A percentile compares a stretch with the other conserved stretches of the same genome.
phyloP scores from a whole-genome alignment of 2,113 vertebrate genomes.

The Antigone vipio region DNA sequence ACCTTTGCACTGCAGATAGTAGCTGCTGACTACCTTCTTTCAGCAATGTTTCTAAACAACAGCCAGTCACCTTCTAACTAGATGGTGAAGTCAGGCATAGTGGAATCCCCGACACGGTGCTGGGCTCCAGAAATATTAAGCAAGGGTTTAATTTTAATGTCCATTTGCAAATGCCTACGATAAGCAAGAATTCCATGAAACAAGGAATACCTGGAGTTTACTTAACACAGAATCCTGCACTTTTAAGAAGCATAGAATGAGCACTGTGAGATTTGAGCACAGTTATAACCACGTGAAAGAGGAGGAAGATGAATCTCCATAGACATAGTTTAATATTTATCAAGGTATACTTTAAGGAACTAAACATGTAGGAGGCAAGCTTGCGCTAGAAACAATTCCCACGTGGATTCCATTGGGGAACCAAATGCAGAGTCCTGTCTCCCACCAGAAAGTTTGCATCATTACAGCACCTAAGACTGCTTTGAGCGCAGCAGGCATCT shows the following conservation, averaged over 20 bases:
- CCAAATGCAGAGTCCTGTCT: not conserved
- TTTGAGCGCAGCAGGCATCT: not conserved
- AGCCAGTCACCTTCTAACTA: accelerated
- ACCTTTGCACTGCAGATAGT: not conserved
- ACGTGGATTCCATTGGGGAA: not conserved
- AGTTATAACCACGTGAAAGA: not conserved
- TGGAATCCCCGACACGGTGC: not conserved
- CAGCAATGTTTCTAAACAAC: not conserved
- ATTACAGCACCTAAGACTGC: not conserved
- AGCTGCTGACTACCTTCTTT: not conserved
- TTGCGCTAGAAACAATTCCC: not conserved
- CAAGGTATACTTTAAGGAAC: not conserved
- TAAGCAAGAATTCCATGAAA: not conserved
- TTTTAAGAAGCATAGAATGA: not conserved
- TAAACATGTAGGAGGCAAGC: not conserved
- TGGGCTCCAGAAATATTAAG: not conserved
- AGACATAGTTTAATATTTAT: not conserved
- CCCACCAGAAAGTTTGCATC: not conserved
- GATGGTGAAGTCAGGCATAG: not conserved
- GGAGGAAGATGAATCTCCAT: not conserved
- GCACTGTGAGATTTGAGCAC: not conserved
- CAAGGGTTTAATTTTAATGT: not conserved
- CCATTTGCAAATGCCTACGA: not conserved
- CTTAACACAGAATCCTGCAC: not conserved
- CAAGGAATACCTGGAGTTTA: not conserved